A percentile compares a stretch with the other conserved stretches of the same genome.
phyloP scores from a whole-genome alignment of 2,797 vertebrate species.

The Lepidocolaptes lacrymiger region DNA sequence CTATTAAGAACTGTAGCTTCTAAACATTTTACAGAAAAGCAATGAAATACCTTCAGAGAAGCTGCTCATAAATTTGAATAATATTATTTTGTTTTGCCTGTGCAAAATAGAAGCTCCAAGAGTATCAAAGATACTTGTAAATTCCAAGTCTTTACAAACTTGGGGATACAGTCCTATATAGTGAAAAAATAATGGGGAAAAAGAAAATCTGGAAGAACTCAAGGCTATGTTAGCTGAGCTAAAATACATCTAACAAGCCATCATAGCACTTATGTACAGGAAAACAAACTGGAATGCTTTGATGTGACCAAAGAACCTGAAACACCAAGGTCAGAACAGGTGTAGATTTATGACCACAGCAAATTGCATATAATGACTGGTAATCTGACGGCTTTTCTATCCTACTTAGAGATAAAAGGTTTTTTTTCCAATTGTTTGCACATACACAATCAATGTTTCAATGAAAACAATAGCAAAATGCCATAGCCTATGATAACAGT shows the following conservation, averaged over 20 bases:
- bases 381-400: conserved; percentile 75
- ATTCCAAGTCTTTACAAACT: background rate
- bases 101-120: background rate
- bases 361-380: conserved; percentile 82
- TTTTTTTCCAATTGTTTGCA: conserved; percentile 50
- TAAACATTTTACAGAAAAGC: background rate
- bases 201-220: background rate
- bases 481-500: background rate
- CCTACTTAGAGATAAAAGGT: conserved; percentile 72
- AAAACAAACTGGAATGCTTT: conserved; percentile 78
- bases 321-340: conserved; percentile 78
- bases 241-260: conserved; percentile 9
- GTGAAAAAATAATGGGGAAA: background rate
- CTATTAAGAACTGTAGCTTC: background rate
- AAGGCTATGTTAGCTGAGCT: background rate
- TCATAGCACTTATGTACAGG: background rate
- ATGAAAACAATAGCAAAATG: conserved; percentile 57
- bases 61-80: background rate
- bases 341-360: conserved; percentile 83
- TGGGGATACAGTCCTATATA: background rate
- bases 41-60: background rate
- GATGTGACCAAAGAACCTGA: conserved; percentile 79
- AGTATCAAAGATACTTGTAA: background rate
- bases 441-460: conserved; percentile 35
- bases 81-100: background rate